Base-by-base conservation (phyloP, 2,113 vertebrate species). In the Hystrix cristata region DNA sequence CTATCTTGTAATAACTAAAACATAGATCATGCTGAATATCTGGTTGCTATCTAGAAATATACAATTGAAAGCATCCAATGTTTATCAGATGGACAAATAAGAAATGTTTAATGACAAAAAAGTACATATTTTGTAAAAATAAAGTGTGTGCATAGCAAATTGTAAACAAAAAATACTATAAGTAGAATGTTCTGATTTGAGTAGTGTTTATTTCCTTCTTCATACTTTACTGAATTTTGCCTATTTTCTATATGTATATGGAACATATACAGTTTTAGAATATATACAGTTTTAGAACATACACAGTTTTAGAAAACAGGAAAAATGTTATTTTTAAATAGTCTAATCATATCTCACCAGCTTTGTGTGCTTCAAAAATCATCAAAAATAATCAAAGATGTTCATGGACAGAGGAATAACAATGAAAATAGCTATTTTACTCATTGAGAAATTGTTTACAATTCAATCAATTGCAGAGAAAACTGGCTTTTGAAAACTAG, bases 61-160 rank as follows among this genome's bases (percentile, higher is more conserved):
- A 62, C 18, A 62, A 55, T 18, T 48, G 25, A 67, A 86, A 48
- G 11, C 8, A 78, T 16, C 83, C 25, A 87, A 29, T 53, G 78
- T 86, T 57, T 76, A 55, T 59, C 60, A 90, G 51, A 62, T 65
- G 72, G 51, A 85, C 31, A 81, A 60, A 65, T 57, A 88, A 84
- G 59, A 51, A 81, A 62, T 51, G 15, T 64, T 94, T 93, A 84
- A 90, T 57, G 4, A 64, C 21, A 74, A 95, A 55, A 55, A 96
- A 87, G 69, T 38, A 71, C 8, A 43, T 62, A 59, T 82, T 91
- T 92, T 43, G 29, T n/a, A 78, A 81, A 51, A 43, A 9, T 78
- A 65, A 72, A 83, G 60, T 19, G 55, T 74, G 16, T n/a, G 43
- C 5, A 76, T 43, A 91, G 48, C 7, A 90, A 82, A 74, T 53